Evolutionary conservation across 2,888 invertebrate species (phyloP).

Genomic region (Mellilla xanthometata): DNA sequence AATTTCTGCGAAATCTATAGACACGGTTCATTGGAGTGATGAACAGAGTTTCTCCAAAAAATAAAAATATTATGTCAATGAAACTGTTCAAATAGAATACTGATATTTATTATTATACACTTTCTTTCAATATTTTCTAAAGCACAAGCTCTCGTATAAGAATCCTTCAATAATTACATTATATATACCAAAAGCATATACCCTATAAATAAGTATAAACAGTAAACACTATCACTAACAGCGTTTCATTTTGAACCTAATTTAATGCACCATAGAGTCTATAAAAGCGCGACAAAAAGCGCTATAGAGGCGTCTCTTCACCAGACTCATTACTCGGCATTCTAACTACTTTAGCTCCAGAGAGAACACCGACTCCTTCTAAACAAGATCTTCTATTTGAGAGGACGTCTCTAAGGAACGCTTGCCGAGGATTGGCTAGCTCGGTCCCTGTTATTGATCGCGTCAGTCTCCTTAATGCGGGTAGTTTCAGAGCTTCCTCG

Average conservation of each 20-base stretch:
- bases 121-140: conserved; percentile 38
- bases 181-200: conserved; percentile 50
- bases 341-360: conserved; percentile 70
- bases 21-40: conserved; percentile 1
- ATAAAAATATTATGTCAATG: no score
- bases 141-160: conserved; percentile 51
- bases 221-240: conserved; percentile 43
- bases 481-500: conserved; percentile 85
- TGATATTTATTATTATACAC: conserved; percentile 7
- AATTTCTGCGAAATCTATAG: conserved; percentile 5
- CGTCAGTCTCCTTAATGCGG: conserved; percentile 80
- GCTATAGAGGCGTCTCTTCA: conserved; percentile 75
- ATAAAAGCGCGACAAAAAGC: conserved; percentile 48
- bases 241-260: conserved; percentile 32
- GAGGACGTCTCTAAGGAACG: conserved; percentile 74
- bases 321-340: conserved; percentile 65
- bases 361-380: conserved; percentile 72
- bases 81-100: no score
- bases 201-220: conserved; percentile 48
- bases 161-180: conserved; percentile 36
- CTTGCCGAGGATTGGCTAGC: conserved; percentile 72
- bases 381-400: conserved; percentile 75
- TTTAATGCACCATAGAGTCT: conserved; percentile 71
- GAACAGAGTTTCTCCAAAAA: no score
- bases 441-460: conserved; percentile 84